phyloP scores from a whole-genome alignment of 2,888 invertebrate genomes.

The Trissolcus brochymenae region DNA sequence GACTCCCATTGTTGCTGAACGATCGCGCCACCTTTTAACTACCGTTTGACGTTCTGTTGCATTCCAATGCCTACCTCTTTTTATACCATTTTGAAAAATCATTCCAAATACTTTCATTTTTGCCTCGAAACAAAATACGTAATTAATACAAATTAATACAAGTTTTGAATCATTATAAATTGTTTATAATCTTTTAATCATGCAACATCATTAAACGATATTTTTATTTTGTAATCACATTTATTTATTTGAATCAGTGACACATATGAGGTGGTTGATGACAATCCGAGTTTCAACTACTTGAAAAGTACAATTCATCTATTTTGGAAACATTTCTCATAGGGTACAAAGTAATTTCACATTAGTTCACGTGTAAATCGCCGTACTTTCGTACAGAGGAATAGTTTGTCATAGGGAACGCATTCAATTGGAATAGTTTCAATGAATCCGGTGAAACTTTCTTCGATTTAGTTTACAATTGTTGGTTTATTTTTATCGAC shows the following conservation, averaged over 20 bases:
- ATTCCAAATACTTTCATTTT: too few species aligned
- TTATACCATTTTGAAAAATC: not conserved
- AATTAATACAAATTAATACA: too few species aligned
- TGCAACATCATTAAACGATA: too few species aligned
- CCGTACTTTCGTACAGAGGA: conserved; percentile 44
- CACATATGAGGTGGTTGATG: too few species aligned
- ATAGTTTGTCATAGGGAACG: conserved; percentile 47
- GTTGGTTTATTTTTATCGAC: conserved; percentile 17
- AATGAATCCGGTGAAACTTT: conserved; percentile 27
- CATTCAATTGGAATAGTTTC: conserved; percentile 51
- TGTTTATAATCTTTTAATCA: too few species aligned
- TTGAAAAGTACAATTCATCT: conserved; percentile 54
- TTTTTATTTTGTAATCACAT: too few species aligned
- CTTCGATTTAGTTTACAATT: conserved; percentile 10
- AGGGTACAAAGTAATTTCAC: conserved; percentile 45
- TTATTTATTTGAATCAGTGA: too few species aligned
- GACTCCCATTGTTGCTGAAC: conserved; percentile 72
- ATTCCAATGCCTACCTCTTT: conserved; percentile 1
- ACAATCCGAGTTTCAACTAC: conserved; percentile 39
- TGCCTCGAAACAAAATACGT: too few species aligned
- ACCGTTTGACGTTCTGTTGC: conserved; percentile 57
- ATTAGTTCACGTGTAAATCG: conserved; percentile 51
- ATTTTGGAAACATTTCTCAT: conserved; percentile 54
- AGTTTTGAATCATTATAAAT: too few species aligned
- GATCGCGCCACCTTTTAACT: conserved; percentile 71